These are phyloP conservation scores for Campodea augens DNA, from an alignment of 1,140 invertebrate genomes.

Conservation along the genomic window DNA sequence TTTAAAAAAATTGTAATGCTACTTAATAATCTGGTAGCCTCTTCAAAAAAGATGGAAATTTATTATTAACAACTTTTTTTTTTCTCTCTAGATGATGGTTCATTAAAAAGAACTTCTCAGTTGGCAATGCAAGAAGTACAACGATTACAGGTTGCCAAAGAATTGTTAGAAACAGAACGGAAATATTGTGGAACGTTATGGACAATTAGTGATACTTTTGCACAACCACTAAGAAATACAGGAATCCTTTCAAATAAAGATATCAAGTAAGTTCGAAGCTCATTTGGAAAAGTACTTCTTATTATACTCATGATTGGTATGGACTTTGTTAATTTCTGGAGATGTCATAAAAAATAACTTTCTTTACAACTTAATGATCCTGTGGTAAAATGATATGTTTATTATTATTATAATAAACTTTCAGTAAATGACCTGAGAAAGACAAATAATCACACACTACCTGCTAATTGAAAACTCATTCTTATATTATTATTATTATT, in stretches of 20 bases:
- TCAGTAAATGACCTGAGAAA: background rate
- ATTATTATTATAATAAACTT: background rate
- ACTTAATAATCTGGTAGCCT: no score
- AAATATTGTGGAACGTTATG: slow-evolving; percentile 25
- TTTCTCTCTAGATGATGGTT: no score
- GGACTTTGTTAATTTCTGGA: background rate
- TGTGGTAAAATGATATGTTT: background rate
- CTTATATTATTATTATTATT: no score
- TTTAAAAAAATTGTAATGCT: no score
- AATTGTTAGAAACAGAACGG: slow-evolving; percentile 25
- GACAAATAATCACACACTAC: background rate
- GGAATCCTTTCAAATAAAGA: slow-evolving; percentile 20
- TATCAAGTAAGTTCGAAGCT: slow-evolving; percentile 14
- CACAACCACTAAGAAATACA: slow-evolving; percentile 20
- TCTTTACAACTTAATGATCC: background rate
- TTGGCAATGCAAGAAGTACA: slow-evolving; percentile 18
- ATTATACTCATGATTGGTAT: background rate
- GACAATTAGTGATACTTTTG: slow-evolving; percentile 23
- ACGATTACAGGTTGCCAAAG: slow-evolving; percentile 19
- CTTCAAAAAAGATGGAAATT: no score
- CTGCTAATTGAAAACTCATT: no score
- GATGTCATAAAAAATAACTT: background rate
- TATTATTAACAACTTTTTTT: no score
- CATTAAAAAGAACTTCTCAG: no score
- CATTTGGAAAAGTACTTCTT: background rate